Conservation (phyloP, 2,797 vertebrate genomes). For the Etheostoma nigrum region DNA sequence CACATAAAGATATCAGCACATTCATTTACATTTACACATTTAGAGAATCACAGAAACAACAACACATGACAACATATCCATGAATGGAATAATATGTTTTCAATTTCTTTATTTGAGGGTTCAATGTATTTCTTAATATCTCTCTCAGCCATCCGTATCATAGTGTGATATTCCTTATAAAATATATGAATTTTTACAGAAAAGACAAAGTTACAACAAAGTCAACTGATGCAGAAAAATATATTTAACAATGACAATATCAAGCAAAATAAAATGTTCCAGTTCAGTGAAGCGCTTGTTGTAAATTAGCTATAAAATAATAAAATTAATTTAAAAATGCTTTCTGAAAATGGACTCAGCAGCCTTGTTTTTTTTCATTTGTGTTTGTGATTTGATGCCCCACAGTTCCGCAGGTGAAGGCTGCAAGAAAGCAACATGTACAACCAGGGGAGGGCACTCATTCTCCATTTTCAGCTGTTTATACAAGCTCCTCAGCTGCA, state of each 20-base stretch:
- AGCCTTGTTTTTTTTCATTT: slow-evolving; percentile 44
- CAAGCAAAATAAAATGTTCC: slow-evolving; percentile 87
- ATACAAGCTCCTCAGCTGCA: slow-evolving; percentile 45
- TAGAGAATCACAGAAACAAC: slow-evolving; percentile 59
- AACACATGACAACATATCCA: slow-evolving; percentile 67
- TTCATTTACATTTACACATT: slow-evolving; percentile 67
- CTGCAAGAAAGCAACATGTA: background rate
- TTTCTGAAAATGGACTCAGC: slow-evolving; percentile 78
- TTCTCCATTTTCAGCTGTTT: slow-evolving; percentile 51
- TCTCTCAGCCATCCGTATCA: slow-evolving; percentile 87
- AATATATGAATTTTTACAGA: slow-evolving; percentile 88
- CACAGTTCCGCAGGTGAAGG: slow-evolving; percentile 32
- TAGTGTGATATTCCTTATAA: slow-evolving; percentile 88
- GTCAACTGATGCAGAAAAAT: slow-evolving; percentile 86
- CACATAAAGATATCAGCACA: slow-evolving; percentile 46
- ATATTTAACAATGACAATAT: slow-evolving; percentile 87
- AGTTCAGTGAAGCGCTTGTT: slow-evolving; percentile 91
- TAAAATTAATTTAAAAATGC: slow-evolving; percentile 87
- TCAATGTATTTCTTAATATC: slow-evolving; percentile 86
- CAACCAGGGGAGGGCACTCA: slow-evolving; percentile 69
- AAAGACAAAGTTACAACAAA: slow-evolving; percentile 84
- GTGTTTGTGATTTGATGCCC: slow-evolving; percentile 19
- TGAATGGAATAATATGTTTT: slow-evolving; percentile 84
- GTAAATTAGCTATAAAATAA: slow-evolving; percentile 91
- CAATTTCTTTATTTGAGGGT: slow-evolving; percentile 82